Conservation (phyloP, 2,113 vertebrate genomes). For the Excalfactoria chinensis region DNA sequence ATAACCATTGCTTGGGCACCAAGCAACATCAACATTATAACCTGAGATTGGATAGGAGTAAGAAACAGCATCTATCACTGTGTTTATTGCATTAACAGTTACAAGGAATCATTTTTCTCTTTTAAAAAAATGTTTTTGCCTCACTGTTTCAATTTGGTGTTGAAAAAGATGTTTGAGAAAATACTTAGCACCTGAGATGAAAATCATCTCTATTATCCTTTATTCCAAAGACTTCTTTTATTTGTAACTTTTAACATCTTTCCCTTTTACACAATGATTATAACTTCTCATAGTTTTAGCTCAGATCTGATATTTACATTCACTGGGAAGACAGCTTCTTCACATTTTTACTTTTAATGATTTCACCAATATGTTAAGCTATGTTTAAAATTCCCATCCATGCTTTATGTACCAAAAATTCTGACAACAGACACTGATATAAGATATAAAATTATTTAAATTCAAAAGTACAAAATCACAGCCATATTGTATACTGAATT, state of each 20-base stretch:
- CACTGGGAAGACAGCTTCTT: neutral
- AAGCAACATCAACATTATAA: neutral
- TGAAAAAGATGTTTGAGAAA: neutral
- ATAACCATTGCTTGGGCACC: neutral
- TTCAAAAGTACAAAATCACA: neutral
- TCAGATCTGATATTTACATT: neutral
- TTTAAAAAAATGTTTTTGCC: neutral
- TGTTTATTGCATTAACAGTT: neutral
- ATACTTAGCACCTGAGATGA: neutral
- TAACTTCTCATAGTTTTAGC: neutral
- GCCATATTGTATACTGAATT: neutral
- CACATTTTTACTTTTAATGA: neutral
- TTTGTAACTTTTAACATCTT: neutral
- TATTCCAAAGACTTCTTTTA: neutral
- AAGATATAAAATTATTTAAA: neutral
- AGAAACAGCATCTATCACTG: neutral
- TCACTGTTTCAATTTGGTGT: neutral
- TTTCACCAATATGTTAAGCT: neutral
- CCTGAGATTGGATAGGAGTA: neutral
- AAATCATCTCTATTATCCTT: neutral
- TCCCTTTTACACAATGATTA: neutral
- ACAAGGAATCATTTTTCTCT: fast-evolving
- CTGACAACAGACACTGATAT: neutral
- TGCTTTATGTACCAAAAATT: neutral
- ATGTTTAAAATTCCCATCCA: neutral